Evolutionary conservation across 1,140 invertebrate species (phyloP).

Genomic region (Elysia chlorotica): DNA sequence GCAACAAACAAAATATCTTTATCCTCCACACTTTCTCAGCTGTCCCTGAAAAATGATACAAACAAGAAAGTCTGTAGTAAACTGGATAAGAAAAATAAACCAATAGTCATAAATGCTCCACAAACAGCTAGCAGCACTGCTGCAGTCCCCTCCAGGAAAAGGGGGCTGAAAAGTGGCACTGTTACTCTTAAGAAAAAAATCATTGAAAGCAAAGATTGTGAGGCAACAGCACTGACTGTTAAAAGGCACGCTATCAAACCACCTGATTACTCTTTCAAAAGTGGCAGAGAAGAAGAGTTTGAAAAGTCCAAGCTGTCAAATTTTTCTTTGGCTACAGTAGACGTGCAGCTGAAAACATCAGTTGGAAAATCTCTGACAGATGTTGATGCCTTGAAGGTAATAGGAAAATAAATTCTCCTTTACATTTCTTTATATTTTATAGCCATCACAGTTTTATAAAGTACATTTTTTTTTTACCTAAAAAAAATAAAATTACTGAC

Average conservation of each 20-base stretch:
- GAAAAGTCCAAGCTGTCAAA: slow-evolving; percentile 11
- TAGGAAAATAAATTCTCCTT: not conserved
- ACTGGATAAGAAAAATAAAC: not conserved
- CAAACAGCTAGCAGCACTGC: not conserved
- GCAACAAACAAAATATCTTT: not conserved
- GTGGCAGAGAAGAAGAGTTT: slow-evolving; percentile 16
- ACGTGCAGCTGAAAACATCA: not conserved
- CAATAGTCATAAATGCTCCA: not conserved
- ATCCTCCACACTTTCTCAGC: not conserved
- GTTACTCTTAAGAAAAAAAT: slow-evolving; percentile 32
- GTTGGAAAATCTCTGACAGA: slow-evolving; percentile 9
- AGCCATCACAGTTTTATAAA: not conserved
- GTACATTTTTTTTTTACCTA: not conserved
- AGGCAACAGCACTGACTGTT: not conserved
- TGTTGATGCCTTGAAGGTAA: slow-evolving; percentile 22
- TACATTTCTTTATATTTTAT: not conserved
- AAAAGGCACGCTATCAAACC: slow-evolving; percentile 7
- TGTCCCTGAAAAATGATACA: not conserved
- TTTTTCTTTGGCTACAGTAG: slow-evolving; percentile 14
- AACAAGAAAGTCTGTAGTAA: not conserved
- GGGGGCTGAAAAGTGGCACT: no score
- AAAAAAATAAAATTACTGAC: no score
- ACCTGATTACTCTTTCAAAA: slow-evolving; percentile 19
- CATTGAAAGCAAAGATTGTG: slow-evolving; percentile 4
- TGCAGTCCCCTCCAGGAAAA: not conserved